Base-by-base conservation (phyloP, 2,888 invertebrate species). In the Melikaiella ostensackeni region DNA sequence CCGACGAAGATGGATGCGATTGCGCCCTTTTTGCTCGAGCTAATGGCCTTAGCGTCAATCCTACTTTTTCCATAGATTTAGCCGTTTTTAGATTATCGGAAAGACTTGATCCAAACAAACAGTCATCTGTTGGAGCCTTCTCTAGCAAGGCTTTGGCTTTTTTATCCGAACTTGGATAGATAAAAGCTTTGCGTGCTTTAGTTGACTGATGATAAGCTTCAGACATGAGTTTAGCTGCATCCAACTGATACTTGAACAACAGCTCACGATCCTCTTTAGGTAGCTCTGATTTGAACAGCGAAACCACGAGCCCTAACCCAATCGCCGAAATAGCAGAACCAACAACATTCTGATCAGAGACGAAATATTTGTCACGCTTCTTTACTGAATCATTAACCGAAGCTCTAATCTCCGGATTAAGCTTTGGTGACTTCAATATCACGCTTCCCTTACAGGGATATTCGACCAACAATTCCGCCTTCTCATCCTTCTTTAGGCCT, bases 51-150 rank as follows among this genome's bases (percentile, higher is more conserved):
- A 33, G 33, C 33, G 33, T 33, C 33, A 33, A 33, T 33, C 33
- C 33, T 7, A 33, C 33, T 1, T 46, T 75, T 35, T 46, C 75
- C 62, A 59, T 46, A 63, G 75, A 35, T n/a, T 63, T 64, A 7
- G 64, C 63, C 1, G 63, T 64, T 35, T 75, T 75, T 9, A 64
- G 46, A 16, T 75, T 75, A 0, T 46, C 33, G 6, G 50, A 11
- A 5, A 75, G n/a, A 63, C 63, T 35, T 11, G 62, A 30, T 13
- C 75, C 75, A 63, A 75, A 75, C 21, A 75, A 50, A 46, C 19
- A 42, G 1, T 33, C 42, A 63, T 50, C 46, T 0, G 63, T 33
- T 24, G 11, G 21, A 7, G 59, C 63, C n/a, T 75, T 42, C 19
- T 75, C 75, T 4, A 75, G 19, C 8, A 42, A 27, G 19, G 21